Base-by-base conservation (phyloP, 1,140 invertebrate species). In the Zaprionus nigranus region DNA sequence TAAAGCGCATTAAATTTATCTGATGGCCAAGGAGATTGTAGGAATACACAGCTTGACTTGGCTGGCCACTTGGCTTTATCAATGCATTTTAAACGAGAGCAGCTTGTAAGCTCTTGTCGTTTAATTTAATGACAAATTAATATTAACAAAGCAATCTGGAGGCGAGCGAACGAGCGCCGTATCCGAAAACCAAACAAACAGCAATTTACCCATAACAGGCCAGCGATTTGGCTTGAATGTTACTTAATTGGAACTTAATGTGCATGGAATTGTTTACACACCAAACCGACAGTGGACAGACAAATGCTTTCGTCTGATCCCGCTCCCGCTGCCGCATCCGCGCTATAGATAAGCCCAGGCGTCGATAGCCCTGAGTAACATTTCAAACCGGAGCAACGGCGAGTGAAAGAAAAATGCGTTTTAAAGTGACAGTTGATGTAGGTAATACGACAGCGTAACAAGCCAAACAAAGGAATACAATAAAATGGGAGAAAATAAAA, bases 191-290 rank as follows among this genome's bases (percentile, higher is more conserved):
- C 51, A 73, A 49, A 69, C 68, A 76, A 79, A 64, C 66, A 58
- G 34, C 71, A 59, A 67, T 71, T 62, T 69, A 46, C 40, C 40
- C 40, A 17, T 46, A 49, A 60, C 76, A 82, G 56, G 46, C 38
- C 60, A 64, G 54, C 69, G 83, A 86, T 87, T 88, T 81, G 69
- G 57, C 74, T 81, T 77, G 81, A 87, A 81, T 87, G 85, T 78
- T 84, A 88, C 81, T 75, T 87, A 87, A 87, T 87, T 87, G 84
- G 85, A 87, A 90, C 81, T 87, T 87, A 90, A 87, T 87, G 85
- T 87, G 68, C 78, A 68, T 76, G 69, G 85, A 81, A 87, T 88
- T 87, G 84, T 87, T 88, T 88, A 87, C 84, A 80, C 80, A 76
- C 54, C n/a, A 17, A 38, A 43, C 54, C 36, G 28, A 17, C 36